Evolutionary conservation across 2,888 invertebrate genomes (phyloP).

Genomic region (Stenodera caucasica): DNA sequence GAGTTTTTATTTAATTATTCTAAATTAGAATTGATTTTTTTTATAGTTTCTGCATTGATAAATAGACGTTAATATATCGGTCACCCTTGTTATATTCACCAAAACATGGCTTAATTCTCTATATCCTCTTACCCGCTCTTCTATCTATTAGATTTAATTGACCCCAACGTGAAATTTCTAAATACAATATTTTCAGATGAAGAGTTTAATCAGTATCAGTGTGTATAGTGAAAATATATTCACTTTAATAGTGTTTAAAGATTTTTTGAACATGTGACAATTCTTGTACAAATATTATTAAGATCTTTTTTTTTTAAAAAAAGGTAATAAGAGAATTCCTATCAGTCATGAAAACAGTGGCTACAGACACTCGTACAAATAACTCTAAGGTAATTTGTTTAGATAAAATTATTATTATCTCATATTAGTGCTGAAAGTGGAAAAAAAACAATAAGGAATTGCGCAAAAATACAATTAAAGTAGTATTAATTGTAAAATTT

Average conservation of each 20-base stretch:
- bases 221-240: background rate
- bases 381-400: background rate
- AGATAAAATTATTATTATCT: background rate
- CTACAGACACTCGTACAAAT: background rate
- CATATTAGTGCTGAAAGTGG: background rate
- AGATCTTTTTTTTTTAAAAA: no score
- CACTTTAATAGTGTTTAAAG: no score
- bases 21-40: background rate
- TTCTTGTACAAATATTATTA: background rate
- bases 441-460: no score
- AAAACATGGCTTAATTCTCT: background rate
- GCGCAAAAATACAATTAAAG: no score
- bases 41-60: background rate
- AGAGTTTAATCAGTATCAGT: background rate
- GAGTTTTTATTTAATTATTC: background rate
- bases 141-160: slow-evolving; percentile 5
- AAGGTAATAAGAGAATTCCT: no score
- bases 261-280: background rate
- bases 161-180: slow-evolving; percentile 3
- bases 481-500: no score
- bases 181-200: background rate
- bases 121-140: slow-evolving; percentile 3
- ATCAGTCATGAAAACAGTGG: background rate
- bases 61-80: background rate
- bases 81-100: background rate